Percentiles rank a stretch among this genome's conserved stretches.
phyloP scores from a whole-genome alignment of 1,140 invertebrate genomes.

The Antheraea mylitta region DNA sequence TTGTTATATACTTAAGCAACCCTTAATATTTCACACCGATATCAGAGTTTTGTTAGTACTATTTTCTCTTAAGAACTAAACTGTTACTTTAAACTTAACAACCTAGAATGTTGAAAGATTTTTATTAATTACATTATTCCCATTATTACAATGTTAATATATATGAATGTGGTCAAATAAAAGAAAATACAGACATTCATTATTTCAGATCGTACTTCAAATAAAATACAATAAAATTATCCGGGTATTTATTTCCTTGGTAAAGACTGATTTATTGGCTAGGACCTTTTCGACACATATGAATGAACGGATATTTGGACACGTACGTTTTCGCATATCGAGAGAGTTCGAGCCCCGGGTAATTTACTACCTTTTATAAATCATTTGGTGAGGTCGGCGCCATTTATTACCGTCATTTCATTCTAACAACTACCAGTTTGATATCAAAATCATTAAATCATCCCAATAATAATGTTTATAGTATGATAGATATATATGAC shows the following conservation, averaged over 20 bases:
- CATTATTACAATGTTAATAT: too few relatives aligned
- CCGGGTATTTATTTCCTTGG: not conserved
- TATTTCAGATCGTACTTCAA: not conserved
- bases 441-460: not conserved
- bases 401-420: not conserved
- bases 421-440: not conserved
- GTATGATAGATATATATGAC: not conserved
- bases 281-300: not conserved
- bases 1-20: too few relatives aligned
- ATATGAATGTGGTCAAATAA: too few relatives aligned
- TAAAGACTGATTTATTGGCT: not conserved
- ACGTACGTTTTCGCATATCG: not conserved
- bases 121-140: too few relatives aligned
- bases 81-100: too few relatives aligned
- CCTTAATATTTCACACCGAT: too few relatives aligned
- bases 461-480: not conserved
- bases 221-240: not conserved
- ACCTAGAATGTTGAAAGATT: too few relatives aligned
- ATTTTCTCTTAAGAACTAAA: too few relatives aligned
- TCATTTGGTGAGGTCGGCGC: not conserved
- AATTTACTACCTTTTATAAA: constrained; percentile 3
- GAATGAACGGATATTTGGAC: not conserved
- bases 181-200: too few relatives aligned
- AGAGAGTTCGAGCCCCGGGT: not conserved
- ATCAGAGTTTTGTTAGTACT: too few relatives aligned